A percentile compares a stretch with the other conserved stretches of the same genome.
These are phyloP conservation scores for Upupa epops DNA, from an alignment of 2,113 vertebrate species.

Conservation along the genomic window DNA sequence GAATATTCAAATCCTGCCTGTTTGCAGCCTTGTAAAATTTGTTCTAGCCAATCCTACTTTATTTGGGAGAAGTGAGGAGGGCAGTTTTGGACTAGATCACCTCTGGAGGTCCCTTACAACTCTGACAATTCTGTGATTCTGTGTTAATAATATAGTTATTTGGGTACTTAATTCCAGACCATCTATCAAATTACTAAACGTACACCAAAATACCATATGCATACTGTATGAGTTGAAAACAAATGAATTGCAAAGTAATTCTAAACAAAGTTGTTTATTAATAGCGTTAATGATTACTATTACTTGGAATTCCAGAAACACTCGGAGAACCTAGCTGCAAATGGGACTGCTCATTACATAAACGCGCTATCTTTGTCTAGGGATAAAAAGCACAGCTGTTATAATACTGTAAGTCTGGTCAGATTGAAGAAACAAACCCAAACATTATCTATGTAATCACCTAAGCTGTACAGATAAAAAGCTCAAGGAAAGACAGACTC, in stretches of 20 bases:
- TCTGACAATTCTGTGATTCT: no score
- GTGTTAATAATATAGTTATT: background rate
- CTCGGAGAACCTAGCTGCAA: background rate
- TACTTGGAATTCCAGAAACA: background rate
- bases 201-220: background rate
- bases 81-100: no score
- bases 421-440: background rate
- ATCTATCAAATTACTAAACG: background rate
- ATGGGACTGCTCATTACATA: background rate
- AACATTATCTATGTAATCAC: background rate
- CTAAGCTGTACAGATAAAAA: constrained; percentile 17
- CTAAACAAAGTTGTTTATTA: background rate
- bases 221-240: background rate
- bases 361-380: background rate
- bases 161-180: background rate
- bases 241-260: background rate
- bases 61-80: no score
- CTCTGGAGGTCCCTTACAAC: no score
- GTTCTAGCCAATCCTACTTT: no score
- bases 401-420: background rate
- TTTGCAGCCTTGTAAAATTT: no score
- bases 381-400: background rate
- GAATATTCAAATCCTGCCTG: no score
- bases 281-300: background rate
- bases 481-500: constrained; percentile 18